Base-by-base conservation (phyloP, 2,888 invertebrate genomes). In the Odontocerum albicorne region DNA sequence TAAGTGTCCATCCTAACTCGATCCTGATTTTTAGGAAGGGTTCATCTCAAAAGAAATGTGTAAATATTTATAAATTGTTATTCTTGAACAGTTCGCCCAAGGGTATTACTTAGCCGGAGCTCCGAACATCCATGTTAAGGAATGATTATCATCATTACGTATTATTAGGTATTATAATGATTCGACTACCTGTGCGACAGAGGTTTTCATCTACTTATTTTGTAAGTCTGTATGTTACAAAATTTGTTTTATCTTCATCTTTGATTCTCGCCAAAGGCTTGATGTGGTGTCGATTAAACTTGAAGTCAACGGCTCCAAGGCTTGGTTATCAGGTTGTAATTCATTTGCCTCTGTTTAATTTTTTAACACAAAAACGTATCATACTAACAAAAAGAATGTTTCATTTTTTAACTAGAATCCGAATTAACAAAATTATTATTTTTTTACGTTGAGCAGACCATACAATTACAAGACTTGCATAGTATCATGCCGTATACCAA, bases 191-290 rank as follows among this genome's bases (percentile, higher is more conserved):
- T 49, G 57, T 32, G 45, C 47, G 57, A 57, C 57, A 49, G 44
- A 49, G 20, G 19, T 40, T 46, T 31, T 20, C 35, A 32, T 47
- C 56, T 51, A 46, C 51, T 52, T 52, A 43, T 32, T 22, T 21
- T 43, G n/a, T n/a, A 43, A 22, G 69, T 67, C 70, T n/a, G 68
- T 71, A 71, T 69, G 70, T 68, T 69, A 68, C 69, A 64, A 67
- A 63, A 64, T 64, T 65, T n/a, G 64, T 66, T 68, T 69, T 66
- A 69, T n/a, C n/a, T n/a, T 70, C 72, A 72, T 72, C 73, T 72
- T 72, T 68, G 66, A 68, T 67, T 67, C 66, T 66, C 66, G 66
- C 67, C 65, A 63, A 66, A 66, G 68, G 65, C 68, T 65, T 66
- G 65, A 64, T 65, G 66, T 66, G 66, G 65, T 66, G 64, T 63